phyloP scores from a whole-genome alignment of 2,113 vertebrate genomes.

The Saccopteryx bilineata region DNA sequence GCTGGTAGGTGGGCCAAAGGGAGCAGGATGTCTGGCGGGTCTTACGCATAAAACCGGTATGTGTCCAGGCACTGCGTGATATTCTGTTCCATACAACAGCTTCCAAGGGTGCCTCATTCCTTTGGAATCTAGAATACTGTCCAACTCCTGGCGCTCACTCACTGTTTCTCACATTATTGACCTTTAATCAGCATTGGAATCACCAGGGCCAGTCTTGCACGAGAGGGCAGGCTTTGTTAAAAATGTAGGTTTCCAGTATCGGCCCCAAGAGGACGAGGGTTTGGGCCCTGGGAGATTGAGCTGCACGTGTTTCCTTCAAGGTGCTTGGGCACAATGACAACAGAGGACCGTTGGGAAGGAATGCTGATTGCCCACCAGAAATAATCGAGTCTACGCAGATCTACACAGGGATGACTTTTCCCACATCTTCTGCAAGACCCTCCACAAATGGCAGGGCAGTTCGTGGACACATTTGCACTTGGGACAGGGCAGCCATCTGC shows the following conservation, averaged over 20 bases:
- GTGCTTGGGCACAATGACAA: neutral
- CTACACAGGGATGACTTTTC: neutral
- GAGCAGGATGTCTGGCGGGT: neutral
- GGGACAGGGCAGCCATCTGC: fast-evolving
- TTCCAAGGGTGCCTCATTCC: neutral
- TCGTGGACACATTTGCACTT: fast-evolving
- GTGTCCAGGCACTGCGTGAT: neutral
- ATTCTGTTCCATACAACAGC: neutral
- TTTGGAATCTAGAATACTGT: neutral
- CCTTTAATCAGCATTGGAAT: neutral
- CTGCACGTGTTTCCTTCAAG: fast-evolving
- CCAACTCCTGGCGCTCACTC: neutral
- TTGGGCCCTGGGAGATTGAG: neutral
- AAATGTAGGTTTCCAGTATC: neutral
- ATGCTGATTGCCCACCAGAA: fast-evolving
- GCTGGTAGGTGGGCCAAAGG: neutral
- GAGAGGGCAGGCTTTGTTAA: neutral
- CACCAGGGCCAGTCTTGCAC: neutral
- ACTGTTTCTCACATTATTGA: neutral
- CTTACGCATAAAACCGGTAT: neutral
- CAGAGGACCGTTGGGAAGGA: fast-evolving
- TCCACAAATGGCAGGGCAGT: fast-evolving
- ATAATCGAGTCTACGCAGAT: neutral
- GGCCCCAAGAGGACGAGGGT: too few species aligned
- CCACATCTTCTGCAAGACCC: fast-evolving